Base-by-base conservation (phyloP, 2,113 vertebrate genomes). In the Phoenicopterus ruber region DNA sequence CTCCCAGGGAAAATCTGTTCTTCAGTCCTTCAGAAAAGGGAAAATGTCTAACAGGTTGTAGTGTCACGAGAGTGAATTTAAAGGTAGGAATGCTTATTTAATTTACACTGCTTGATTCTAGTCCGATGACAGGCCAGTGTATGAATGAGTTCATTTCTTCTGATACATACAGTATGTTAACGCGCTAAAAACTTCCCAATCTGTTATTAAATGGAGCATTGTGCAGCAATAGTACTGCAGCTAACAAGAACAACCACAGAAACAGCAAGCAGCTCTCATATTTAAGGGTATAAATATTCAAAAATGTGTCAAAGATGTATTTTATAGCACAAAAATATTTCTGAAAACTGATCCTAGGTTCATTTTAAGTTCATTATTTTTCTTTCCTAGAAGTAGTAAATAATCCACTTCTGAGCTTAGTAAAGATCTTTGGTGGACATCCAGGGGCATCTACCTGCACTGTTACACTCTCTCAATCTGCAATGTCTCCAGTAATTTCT, bases 351-450 rank as follows among this genome's bases (percentile, higher is more conserved):
- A 76, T 76, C 21, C 15, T 40, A 42, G 14, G 31, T 63, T 94
- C 6, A 28, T 74, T 90, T 81, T 40, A 67, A 92, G 42, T 88
- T 93, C 17, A 80, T 44, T 93, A 67, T 74, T 88, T 88, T 94
- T 92, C 32, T 67, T 84, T 85, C 25, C 20, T 7, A 80, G 19
- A 88, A 93, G 89, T 94, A 96, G 80, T 92, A 98, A 95, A 97
- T 96, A 96, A 97, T 90, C 24, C 6, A 79, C 31, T 80, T 95
- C 71, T 73, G 61, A 95, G 49, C 26, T 34, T 71, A 93, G 22
- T 69, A 44, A 80, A 87, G 40, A 34, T 62, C 55, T 87, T 90
- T 93, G 86, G 61, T 17, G 78, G 49, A 74, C 72, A 87, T 93
- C 61, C 85, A 96, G 59, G 42, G 12, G 4, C n/a, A 70, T 88